These are phyloP conservation scores for Adelges cooleyi DNA, from an alignment of 1,140 invertebrate species.

Conservation along the genomic window DNA sequence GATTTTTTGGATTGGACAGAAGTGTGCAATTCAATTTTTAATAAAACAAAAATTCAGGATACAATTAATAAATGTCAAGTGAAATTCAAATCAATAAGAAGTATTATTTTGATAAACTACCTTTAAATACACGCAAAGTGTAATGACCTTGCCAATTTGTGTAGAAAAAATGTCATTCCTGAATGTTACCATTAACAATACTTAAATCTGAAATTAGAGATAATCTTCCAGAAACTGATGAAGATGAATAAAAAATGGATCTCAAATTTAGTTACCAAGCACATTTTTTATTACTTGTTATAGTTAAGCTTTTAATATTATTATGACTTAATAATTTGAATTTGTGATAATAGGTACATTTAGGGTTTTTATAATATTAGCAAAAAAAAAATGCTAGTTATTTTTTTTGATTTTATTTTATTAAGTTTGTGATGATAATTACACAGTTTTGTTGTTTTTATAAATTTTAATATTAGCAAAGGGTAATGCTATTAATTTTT, in stretches of 20 bases:
- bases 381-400: too few species aligned
- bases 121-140: background rate
- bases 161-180: background rate
- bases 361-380: background rate
- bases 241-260: background rate
- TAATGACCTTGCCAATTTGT: background rate
- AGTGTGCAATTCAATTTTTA: background rate
- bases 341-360: background rate
- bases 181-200: background rate
- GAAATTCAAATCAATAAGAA: background rate
- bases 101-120: conserved; percentile 2
- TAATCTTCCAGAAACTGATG: background rate
- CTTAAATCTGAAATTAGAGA: background rate
- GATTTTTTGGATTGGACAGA: background rate
- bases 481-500: background rate
- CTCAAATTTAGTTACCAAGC: background rate
- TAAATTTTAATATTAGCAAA: too few species aligned
- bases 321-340: background rate
- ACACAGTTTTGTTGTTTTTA: too few species aligned
- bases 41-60: background rate
- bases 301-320: background rate
- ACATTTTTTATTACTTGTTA: background rate
- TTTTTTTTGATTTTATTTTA: too few species aligned
- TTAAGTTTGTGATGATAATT: too few species aligned
- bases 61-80: background rate